phyloP scores from a whole-genome alignment of 2,888 invertebrate species.

The Coelogynopora nodosa region DNA sequence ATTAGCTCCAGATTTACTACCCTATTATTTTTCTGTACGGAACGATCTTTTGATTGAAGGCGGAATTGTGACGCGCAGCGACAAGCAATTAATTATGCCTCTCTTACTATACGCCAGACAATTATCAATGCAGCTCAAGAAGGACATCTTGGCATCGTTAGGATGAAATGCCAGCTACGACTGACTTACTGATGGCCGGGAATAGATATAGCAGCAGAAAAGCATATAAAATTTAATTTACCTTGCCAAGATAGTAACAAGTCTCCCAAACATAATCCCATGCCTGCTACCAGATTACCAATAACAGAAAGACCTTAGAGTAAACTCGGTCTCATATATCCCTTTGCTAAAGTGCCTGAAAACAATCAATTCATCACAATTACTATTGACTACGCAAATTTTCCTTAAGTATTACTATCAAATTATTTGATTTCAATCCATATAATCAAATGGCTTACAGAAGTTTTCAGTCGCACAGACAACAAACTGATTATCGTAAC shows the following conservation, averaged over 20 bases:
- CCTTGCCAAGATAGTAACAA: constrained; percentile 23
- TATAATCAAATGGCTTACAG: neutral
- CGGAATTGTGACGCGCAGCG: too few species aligned
- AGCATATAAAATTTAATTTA: neutral
- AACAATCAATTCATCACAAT: neutral
- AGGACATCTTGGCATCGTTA: constrained; percentile 33
- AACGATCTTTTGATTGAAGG: too few species aligned
- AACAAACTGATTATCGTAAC: neutral
- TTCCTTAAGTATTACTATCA: neutral
- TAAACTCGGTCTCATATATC: neutral
- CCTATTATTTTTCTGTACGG: too few species aligned
- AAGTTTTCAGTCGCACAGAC: constrained; percentile 16
- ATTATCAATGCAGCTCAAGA: neutral
- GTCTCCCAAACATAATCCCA: neutral
- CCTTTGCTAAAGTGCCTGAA: neutral
- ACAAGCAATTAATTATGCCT: too few species aligned
- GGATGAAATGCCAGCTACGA: constrained; percentile 22
- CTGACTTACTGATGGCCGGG: neutral
- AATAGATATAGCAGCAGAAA: constrained; percentile 9
- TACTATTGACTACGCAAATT: constrained; percentile 27
- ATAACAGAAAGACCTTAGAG: neutral
- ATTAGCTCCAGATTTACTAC: too few species aligned
- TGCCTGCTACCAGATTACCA: too few species aligned
- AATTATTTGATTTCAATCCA: neutral
- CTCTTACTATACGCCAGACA: too few species aligned